Evolutionary conservation across 2,888 invertebrate genomes (phyloP).

Genomic region (Limenitis camilla): DNA sequence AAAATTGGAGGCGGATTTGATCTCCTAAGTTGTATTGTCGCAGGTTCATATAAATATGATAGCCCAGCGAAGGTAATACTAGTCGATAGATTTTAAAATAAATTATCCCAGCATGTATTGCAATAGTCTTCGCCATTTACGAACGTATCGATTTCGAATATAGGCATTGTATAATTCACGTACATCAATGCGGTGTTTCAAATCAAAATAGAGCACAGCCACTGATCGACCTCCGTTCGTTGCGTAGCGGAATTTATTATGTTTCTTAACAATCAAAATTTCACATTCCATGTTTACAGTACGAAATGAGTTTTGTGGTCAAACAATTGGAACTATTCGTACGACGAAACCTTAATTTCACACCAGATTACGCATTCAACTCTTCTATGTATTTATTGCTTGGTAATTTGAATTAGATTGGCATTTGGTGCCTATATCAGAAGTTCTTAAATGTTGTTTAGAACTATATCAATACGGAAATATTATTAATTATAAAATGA

Average conservation of each 20-base stretch:
- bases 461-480: too few species aligned
- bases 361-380: slow-evolving; percentile 51
- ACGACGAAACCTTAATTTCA: slow-evolving; percentile 60
- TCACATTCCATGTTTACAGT: slow-evolving; percentile 44
- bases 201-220: slow-evolving; percentile 25
- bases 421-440: too few species aligned
- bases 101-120: too few species aligned
- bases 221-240: slow-evolving; percentile 16
- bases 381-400: slow-evolving; percentile 27
- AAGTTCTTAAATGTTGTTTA: too few species aligned
- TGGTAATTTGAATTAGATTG: slow-evolving; percentile 31
- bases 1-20: too few species aligned
- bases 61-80: too few species aligned
- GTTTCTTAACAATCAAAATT: slow-evolving; percentile 44
- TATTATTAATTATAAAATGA: too few species aligned
- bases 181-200: slow-evolving; percentile 20
- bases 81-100: too few species aligned
- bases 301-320: slow-evolving; percentile 68
- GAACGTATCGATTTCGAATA: background rate
- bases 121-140: background rate
- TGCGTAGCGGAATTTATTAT: slow-evolving; percentile 31
- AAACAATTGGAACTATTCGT: slow-evolving; percentile 52
- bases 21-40: too few species aligned
- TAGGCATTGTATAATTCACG: slow-evolving; percentile 14
- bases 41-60: too few species aligned